phyloP scores from a whole-genome alignment of 1,140 invertebrate species.

The Sycobia sp. region DNA sequence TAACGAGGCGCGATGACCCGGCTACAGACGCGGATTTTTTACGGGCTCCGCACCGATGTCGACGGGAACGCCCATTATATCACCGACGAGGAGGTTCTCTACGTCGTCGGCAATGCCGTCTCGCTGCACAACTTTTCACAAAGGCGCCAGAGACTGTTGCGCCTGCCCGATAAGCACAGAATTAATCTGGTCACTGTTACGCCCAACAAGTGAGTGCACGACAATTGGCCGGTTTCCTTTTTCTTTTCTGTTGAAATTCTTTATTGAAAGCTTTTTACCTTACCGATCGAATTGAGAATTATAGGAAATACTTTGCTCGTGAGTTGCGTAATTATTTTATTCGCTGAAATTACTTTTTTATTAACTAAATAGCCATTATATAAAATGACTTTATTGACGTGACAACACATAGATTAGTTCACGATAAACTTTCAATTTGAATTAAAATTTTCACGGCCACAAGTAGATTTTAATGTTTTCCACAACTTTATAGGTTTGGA shows the following conservation, averaged over 20 bases:
- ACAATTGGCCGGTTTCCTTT: slow-evolving; percentile 9
- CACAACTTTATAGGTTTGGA: too few relatives aligned
- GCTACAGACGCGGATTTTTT: slow-evolving; percentile 62
- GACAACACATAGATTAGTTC: too few relatives aligned
- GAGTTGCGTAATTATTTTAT: too few relatives aligned
- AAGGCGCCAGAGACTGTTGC: slow-evolving; percentile 53
- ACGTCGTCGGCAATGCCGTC: slow-evolving; percentile 71
- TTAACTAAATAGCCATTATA: too few relatives aligned
- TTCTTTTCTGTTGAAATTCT: slow-evolving; percentile 17
- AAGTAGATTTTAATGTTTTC: too few relatives aligned
- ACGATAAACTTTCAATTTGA: too few relatives aligned
- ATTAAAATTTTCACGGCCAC: too few relatives aligned
- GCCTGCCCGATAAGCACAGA: slow-evolving; percentile 59
- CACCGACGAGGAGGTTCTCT: slow-evolving; percentile 70
- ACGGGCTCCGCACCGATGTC: slow-evolving; percentile 67
- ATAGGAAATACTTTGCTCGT: too few relatives aligned
- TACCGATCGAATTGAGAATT: not conserved
- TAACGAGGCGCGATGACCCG: slow-evolving; percentile 4
- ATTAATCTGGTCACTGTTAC: slow-evolving; percentile 67
- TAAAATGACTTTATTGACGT: too few relatives aligned
- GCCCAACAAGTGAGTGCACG: slow-evolving; percentile 69
- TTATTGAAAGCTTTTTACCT: not conserved
- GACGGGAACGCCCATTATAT: slow-evolving; percentile 69
- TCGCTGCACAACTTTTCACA: slow-evolving; percentile 67
- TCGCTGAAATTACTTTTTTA: too few relatives aligned